These are phyloP conservation scores for Nasua narica DNA, from an alignment of 2,797 vertebrate genomes.

Conservation along the genomic window DNA sequence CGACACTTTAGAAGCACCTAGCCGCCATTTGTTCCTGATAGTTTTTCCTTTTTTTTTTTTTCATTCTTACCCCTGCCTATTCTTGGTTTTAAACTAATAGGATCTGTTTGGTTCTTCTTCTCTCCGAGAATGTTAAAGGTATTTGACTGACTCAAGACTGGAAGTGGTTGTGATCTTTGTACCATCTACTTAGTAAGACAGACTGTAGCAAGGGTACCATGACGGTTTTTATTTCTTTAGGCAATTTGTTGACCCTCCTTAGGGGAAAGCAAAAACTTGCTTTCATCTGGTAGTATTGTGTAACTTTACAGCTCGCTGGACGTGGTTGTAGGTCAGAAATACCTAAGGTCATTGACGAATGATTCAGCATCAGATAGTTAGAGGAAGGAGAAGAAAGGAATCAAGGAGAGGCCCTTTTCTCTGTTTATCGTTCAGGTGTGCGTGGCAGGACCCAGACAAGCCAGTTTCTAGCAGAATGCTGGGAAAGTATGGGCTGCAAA, in stretches of 20 bases:
- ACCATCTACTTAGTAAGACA: neutral
- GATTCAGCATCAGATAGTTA: neutral
- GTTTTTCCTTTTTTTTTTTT: neutral
- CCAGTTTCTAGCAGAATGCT: neutral
- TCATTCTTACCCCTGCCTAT: neutral
- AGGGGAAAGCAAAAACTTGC: neutral
- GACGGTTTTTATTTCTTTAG: neutral
- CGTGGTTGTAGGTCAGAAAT: neutral
- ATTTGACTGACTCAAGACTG: neutral
- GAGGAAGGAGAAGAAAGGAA: neutral
- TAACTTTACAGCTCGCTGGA: neutral
- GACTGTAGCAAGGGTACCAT: neutral
- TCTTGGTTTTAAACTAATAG: neutral
- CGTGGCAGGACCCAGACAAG: neutral
- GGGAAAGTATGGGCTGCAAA: neutral
- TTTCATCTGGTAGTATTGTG: neutral
- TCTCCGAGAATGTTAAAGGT: neutral
- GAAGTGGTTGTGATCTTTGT: neutral
- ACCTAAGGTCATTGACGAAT: neutral
- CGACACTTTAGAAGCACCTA: neutral
- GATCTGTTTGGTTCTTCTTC: neutral
- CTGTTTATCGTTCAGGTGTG: neutral
- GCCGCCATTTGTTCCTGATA: neutral
- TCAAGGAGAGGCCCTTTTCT: neutral
- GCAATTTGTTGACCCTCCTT: neutral